These are phyloP conservation scores for Micrastur ruficollis DNA, from an alignment of 2,797 vertebrate species.

Conservation along the genomic window DNA sequence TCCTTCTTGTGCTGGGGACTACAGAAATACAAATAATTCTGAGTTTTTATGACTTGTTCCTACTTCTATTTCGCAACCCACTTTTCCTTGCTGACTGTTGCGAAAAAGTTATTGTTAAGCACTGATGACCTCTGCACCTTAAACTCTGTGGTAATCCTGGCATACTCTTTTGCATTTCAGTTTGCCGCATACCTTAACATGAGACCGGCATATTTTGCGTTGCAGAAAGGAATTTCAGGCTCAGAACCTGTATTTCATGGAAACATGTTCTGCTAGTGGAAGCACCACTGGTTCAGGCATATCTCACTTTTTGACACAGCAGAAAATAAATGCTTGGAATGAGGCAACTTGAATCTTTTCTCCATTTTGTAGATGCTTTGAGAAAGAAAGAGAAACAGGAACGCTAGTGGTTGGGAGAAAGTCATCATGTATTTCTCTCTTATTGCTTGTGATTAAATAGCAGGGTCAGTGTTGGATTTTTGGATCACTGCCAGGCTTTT, in stretches of 20 bases:
- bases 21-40: background rate
- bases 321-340: constrained; percentile 32
- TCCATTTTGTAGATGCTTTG: background rate
- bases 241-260: constrained; percentile 29
- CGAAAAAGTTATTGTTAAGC: constrained; percentile 33
- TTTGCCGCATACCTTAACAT: background rate
- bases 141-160: constrained; percentile 43
- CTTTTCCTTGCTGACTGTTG: constrained; percentile 20
- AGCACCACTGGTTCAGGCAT: background rate
- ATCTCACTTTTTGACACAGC: background rate
- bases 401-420: background rate
- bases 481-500: constrained; percentile 18
- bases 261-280: background rate
- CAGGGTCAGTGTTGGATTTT: background rate
- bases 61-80: constrained; percentile 25
- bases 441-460: background rate
- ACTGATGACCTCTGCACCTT: constrained; percentile 47
- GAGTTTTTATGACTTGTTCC: background rate
- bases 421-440: background rate
- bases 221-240: constrained; percentile 42
- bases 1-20: background rate
- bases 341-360: background rate
- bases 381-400: background rate
- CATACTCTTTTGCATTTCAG: constrained; percentile 14
- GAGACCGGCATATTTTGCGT: background rate